These are phyloP conservation scores for Vanacampus margaritifer DNA, from an alignment of 2,113 vertebrate species.

Conservation along the genomic window DNA sequence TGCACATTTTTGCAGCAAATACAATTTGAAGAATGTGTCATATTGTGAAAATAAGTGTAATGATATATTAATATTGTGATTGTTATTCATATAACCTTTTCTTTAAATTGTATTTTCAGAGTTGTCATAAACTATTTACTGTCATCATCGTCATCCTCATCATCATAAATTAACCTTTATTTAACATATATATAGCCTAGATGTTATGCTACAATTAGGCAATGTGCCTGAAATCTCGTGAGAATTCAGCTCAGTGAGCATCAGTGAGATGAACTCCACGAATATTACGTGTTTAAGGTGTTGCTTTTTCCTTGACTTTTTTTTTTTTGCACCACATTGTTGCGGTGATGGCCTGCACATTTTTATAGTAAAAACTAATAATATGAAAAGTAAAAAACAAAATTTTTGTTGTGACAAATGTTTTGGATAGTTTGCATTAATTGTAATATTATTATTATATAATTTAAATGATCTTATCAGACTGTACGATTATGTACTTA, in stretches of 20 bases:
- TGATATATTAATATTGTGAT: too few relatives aligned
- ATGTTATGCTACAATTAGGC: too few relatives aligned
- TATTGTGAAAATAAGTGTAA: too few relatives aligned
- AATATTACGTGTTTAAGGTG: neutral
- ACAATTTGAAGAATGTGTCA: too few relatives aligned
- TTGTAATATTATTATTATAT: too few relatives aligned
- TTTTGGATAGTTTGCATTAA: neutral
- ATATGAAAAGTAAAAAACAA: neutral
- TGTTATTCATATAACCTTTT: too few relatives aligned
- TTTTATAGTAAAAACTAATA: neutral
- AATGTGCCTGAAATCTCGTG: conserved; percentile 23
- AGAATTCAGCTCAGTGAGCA: neutral
- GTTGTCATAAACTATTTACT: conserved; percentile 58
- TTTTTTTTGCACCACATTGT: neutral
- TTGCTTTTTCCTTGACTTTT: neutral
- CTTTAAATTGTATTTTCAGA: conserved; percentile 6
- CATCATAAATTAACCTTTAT: too few relatives aligned
- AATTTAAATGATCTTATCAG: too few relatives aligned
- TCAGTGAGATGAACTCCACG: neutral
- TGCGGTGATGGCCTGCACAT: neutral
- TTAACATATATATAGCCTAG: too few relatives aligned
- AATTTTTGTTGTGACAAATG: neutral
- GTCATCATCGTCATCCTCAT: conserved; percentile 18
- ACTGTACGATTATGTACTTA: too few relatives aligned
- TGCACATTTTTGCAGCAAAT: neutral